phyloP scores from a whole-genome alignment of 2,113 vertebrate species.

The Cricetomys ansorgei region DNA sequence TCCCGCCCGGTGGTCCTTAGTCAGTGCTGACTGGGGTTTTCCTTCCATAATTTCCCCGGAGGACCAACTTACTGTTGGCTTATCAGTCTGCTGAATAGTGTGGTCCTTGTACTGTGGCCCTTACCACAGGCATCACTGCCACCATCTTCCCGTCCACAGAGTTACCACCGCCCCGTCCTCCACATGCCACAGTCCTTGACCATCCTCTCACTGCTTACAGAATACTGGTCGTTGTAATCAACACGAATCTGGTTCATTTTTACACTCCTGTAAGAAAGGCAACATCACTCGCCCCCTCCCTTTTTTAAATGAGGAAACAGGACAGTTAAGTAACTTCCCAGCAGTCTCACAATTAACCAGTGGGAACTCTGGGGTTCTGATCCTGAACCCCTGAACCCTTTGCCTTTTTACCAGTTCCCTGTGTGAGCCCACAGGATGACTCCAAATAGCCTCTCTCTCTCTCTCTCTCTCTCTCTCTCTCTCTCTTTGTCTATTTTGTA shows the following conservation, averaged over 20 bases:
- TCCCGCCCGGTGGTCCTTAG: neutral
- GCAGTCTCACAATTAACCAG: slow-evolving; percentile 29
- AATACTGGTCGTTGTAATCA: neutral
- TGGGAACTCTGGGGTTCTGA: neutral
- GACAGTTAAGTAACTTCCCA: slow-evolving; percentile 15
- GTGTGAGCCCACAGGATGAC: slow-evolving; percentile 4
- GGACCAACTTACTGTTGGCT: neutral
- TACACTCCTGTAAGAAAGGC: neutral
- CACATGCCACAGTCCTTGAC: neutral
- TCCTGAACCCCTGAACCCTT: slow-evolving; percentile 40
- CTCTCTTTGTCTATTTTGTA: neutral
- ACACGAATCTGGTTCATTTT: neutral
- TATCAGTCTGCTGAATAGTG: neutral
- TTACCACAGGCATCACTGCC: neutral
- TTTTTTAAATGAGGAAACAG: neutral
- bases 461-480: neutral
- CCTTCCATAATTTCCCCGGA: neutral
- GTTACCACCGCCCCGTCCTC: neutral
- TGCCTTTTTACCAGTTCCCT: slow-evolving; percentile 46
- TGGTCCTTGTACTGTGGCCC: neutral
- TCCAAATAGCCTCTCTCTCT: slow-evolving; percentile 22
- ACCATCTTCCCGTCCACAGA: neutral
- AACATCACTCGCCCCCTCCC: neutral
- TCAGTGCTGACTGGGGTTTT: neutral
- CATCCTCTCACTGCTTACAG: neutral